A percentile compares a stretch with the other conserved stretches of the same genome.
phyloP scores from a whole-genome alignment of 1,140 invertebrate species.

The Brachionus angularis region DNA sequence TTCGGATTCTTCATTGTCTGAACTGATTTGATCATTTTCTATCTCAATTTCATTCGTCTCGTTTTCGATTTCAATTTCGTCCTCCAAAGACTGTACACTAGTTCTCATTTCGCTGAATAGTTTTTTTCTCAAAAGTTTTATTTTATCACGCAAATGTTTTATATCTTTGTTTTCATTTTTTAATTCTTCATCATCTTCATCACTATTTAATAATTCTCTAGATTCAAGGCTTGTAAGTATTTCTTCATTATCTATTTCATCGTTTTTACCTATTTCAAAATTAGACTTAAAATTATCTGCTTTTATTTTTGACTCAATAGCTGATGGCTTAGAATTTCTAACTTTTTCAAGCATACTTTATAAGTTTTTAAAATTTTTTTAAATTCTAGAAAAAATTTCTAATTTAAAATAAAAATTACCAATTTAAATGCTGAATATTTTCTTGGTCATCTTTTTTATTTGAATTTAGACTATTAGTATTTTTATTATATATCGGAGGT shows the following conservation, averaged over 20 bases:
- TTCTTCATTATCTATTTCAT: not conserved
- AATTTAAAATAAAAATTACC: not conserved
- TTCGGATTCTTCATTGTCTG: too few relatives aligned
- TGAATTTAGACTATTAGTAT: not conserved
- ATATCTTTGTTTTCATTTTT: not conserved
- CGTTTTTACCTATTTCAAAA: too few relatives aligned
- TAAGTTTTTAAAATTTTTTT: not conserved
- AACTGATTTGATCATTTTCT: too few relatives aligned
- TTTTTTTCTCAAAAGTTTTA: not conserved
- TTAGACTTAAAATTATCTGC: too few relatives aligned
- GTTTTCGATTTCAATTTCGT: slow-evolving; percentile 24
- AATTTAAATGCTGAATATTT: not conserved
- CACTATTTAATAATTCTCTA: not conserved
- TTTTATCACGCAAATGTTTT: slow-evolving; percentile 13
- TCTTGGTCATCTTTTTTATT: not conserved
- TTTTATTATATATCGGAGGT: slow-evolving; percentile 11
- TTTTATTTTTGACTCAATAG: too few relatives aligned
- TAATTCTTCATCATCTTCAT: slow-evolving; percentile 19
- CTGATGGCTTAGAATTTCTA: too few relatives aligned
- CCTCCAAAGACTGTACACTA: not conserved
- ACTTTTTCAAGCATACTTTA: not conserved
- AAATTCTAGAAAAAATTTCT: not conserved
- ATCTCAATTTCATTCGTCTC: too few relatives aligned
- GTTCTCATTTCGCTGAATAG: not conserved
- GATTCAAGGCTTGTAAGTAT: not conserved